A percentile compares a stretch with the other conserved stretches of the same genome.
These are phyloP conservation scores for Poecilia gillii DNA, from an alignment of 2,797 vertebrate genomes.

Conservation along the genomic window DNA sequence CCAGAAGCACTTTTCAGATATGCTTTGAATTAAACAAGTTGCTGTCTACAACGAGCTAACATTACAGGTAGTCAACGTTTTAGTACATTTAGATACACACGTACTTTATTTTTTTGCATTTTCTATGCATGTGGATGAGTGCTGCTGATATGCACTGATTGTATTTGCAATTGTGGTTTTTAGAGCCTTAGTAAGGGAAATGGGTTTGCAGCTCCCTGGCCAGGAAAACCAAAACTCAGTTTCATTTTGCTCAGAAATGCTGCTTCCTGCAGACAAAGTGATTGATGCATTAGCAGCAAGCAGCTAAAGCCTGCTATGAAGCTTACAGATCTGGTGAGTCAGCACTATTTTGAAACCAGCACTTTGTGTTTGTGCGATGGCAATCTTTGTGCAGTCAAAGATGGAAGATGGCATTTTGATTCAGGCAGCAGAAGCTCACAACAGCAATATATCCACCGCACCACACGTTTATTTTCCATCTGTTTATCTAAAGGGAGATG, in stretches of 20 bases:
- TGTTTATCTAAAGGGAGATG: conserved; percentile 58
- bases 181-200: conserved; percentile 32
- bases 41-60: background rate
- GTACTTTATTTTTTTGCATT: background rate
- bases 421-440: conserved; percentile 46
- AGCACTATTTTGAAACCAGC: conserved; percentile 62
- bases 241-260: conserved; percentile 65
- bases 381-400: conserved; percentile 49
- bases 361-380: conserved; percentile 28
- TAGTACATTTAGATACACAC: background rate
- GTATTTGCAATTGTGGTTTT: conserved; percentile 46
- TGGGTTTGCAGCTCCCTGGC: conserved; percentile 29
- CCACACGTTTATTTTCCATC: conserved; percentile 51
- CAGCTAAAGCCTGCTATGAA: conserved; percentile 43
- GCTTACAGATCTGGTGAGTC: conserved; percentile 61
- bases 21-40: conserved; percentile 10
- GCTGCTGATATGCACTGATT: conserved; percentile 6
- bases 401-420: conserved; percentile 57
- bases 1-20: background rate
- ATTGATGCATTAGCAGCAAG: conserved; percentile 64
- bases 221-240: conserved; percentile 49
- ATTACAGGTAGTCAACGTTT: background rate
- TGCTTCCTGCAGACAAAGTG: conserved; percentile 65
- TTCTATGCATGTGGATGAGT: conserved; percentile 1
- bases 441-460: conserved; percentile 37